phyloP scores from a whole-genome alignment of 1,140 invertebrate species.

The Habropoda laboriosa region DNA sequence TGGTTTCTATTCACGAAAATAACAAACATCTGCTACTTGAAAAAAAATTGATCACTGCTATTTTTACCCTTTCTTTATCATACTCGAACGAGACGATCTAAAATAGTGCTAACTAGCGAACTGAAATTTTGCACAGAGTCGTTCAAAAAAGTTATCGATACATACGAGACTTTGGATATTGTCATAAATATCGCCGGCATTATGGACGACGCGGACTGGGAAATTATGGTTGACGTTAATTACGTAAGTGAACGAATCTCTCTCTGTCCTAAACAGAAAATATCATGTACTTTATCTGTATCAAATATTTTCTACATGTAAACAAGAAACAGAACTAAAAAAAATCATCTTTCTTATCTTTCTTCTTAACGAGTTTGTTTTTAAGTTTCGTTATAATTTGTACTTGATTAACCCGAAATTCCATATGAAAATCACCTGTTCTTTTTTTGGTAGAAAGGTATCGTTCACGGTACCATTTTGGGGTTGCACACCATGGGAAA shows the following conservation, averaged over 20 bases:
- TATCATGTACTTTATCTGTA: not conserved
- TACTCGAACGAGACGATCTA: too few relatives aligned
- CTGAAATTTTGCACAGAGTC: constrained; percentile 69
- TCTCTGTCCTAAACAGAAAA: not conserved
- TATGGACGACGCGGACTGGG: constrained; percentile 78
- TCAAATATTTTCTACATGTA: not conserved
- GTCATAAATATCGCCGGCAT: constrained; percentile 81
- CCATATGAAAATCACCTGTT: not conserved
- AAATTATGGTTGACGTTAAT: constrained; percentile 78
- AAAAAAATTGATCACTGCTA: too few relatives aligned
- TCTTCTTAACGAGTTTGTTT: not conserved
- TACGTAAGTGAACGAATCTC: constrained; percentile 68
- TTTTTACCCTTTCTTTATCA: too few relatives aligned
- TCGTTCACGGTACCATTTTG: constrained; percentile 73
- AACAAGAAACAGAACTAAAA: not conserved
- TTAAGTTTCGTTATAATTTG: not conserved
- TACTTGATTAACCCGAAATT: constrained; percentile 69
- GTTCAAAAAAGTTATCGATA: constrained; percentile 70
- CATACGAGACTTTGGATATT: constrained; percentile 76
- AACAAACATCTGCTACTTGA: too few relatives aligned
- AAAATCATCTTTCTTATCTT: constrained; percentile 78
- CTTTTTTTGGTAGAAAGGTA: constrained; percentile 74
- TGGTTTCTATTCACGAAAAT: too few relatives aligned
- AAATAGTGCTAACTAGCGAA: too few relatives aligned
- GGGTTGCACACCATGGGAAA: constrained; percentile 78